phyloP scores from a whole-genome alignment of 2,113 vertebrate species.

The Condylura cristata region DNA sequence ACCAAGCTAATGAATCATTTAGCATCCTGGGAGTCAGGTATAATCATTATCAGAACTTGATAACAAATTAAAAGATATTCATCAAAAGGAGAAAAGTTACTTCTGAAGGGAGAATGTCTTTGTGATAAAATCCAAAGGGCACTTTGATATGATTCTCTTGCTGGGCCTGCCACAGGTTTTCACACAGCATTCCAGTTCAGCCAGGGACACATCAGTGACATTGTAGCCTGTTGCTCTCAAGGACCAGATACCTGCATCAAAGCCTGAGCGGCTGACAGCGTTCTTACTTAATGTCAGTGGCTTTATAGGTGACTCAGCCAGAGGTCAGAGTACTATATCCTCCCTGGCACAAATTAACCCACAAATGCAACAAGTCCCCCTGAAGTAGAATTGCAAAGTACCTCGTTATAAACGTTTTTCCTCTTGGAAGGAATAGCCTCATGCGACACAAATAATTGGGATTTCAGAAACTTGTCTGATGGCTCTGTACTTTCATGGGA shows the following conservation, averaged over 20 bases:
- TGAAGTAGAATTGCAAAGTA: neutral
- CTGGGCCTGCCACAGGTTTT: neutral
- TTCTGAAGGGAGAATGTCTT: constrained; percentile 25
- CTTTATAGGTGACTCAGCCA: neutral
- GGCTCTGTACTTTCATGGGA: neutral
- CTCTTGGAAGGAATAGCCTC: neutral
- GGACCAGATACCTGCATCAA: neutral
- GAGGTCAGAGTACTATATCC: neutral
- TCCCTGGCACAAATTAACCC: neutral
- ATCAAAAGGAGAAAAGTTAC: neutral
- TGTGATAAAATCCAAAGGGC: neutral
- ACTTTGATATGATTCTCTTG: neutral
- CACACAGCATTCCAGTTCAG: neutral
- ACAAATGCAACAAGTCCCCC: neutral
- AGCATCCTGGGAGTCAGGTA: neutral
- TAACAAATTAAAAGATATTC: neutral
- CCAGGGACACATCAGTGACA: neutral
- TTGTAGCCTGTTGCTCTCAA: neutral
- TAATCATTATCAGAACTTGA: neutral
- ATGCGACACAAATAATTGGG: neutral
- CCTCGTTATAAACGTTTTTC: neutral
- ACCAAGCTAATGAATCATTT: neutral
- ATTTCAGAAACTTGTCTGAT: neutral
- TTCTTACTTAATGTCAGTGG: neutral
- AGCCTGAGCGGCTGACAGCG: neutral